Base-by-base conservation (phyloP, 2,797 vertebrate species). In the Pagetopsis macropterus region DNA sequence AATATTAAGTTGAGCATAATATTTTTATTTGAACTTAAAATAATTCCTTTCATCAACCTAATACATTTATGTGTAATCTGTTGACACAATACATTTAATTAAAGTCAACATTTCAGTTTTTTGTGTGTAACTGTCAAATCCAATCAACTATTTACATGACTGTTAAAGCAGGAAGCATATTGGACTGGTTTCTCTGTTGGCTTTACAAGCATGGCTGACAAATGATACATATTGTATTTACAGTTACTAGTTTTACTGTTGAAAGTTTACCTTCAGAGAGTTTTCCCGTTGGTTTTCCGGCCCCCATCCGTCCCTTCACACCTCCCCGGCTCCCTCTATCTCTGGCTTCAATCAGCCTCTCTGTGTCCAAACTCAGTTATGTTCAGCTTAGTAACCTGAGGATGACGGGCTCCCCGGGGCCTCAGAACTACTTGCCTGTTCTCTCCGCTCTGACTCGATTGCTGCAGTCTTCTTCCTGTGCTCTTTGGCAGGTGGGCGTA, bases 311-410 rank as follows among this genome's bases (percentile, higher is more conserved):
- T 2, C 60, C 14, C 66, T 48, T n/a, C 50, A 19, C 8, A 65
- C 41, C 45, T 57, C 9, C 43, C 56, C 43, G 17, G 31, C 66
- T 82, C 83, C 80, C 72, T 83, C 78, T 67, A 9, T 63, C 70
- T 85, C 86, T 91, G 81, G 72, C 63, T 89, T 89, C 74, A 82
- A 87, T 87, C 87, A 85, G 61, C 43, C 69, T 78, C 62, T 56
- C 65, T 7, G 70, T 68, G 79, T 88, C 75, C 68, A 76, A 61
- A 78, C 55, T 21, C 11, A 89, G 80, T 84, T 79, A 85, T 88
- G 83, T 83, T 87, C 84, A 87, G 78, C 43, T 8, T 46, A 58
- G 87, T 92, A 91, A 90, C 83, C 74, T 78, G 76, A 84, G 87
- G 85, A 91, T 81, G 84, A 83, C 72, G 67, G 65, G 48, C 37